phyloP scores from a whole-genome alignment of 2,888 invertebrate species.

The Tuta absoluta region DNA sequence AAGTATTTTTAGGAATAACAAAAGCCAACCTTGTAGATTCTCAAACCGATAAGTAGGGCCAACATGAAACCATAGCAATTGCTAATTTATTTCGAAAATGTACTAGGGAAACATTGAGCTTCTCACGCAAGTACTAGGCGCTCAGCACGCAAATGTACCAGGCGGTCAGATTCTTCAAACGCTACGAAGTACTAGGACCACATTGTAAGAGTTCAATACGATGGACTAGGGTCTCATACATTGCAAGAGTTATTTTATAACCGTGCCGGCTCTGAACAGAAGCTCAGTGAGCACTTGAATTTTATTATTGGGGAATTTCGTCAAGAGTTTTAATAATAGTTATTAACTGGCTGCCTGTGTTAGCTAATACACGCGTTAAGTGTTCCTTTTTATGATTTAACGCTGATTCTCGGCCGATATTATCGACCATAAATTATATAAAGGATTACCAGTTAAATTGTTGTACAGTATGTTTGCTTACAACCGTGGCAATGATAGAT shows the following conservation, averaged over 20 bases:
- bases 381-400: slow-evolving; percentile 76
- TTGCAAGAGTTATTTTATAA: slow-evolving; percentile 27
- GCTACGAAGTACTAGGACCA: slow-evolving; percentile 32
- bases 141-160: slow-evolving; percentile 27
- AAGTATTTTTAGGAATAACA: neutral
- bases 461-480: slow-evolving; percentile 72
- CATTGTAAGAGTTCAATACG: slow-evolving; percentile 21
- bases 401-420: slow-evolving; percentile 71
- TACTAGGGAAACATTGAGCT: slow-evolving; percentile 25
- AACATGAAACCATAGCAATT: slow-evolving; percentile 21
- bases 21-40: slow-evolving; percentile 16
- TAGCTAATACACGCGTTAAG: slow-evolving; percentile 74
- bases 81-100: slow-evolving; percentile 18
- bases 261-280: slow-evolving; percentile 37
- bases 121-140: slow-evolving; percentile 27
- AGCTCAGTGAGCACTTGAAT: slow-evolving; percentile 49
- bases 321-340: slow-evolving; percentile 76
- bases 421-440: slow-evolving; percentile 69
- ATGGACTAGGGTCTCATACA: slow-evolving; percentile 36
- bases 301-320: slow-evolving; percentile 70
- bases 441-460: slow-evolving; percentile 71
- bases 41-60: slow-evolving; percentile 9
- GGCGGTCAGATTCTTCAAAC: slow-evolving; percentile 23
- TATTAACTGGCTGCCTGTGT: slow-evolving; percentile 73
- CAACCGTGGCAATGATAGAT: slow-evolving; percentile 36